phyloP scores from a whole-genome alignment of 2,113 vertebrate species.

The Colistium nudipinnis region DNA sequence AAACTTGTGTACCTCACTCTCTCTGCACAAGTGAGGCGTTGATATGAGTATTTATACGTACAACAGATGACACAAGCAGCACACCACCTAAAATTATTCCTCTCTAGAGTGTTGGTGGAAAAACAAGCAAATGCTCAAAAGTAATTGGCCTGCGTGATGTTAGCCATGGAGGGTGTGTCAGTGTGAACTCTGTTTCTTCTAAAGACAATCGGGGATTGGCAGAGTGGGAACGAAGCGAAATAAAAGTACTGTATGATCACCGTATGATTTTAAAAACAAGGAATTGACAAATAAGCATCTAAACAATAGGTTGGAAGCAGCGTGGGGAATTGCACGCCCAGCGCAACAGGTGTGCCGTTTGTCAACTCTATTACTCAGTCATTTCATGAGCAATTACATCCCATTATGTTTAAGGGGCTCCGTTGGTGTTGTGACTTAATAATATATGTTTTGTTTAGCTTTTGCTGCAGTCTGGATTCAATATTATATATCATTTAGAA shows the following conservation, averaged over 20 bases:
- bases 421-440: constrained; percentile 31
- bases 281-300: too few relatives aligned
- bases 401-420: constrained; percentile 47
- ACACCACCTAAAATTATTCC: constrained; percentile 17
- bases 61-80: constrained; percentile 43
- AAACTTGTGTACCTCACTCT: not conserved
- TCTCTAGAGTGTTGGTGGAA: constrained; percentile 46
- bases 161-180: not conserved
- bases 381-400: constrained; percentile 72
- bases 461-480: not conserved
- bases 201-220: not conserved
- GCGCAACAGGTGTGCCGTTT: constrained; percentile 63
- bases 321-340: constrained; percentile 33
- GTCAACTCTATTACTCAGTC: constrained; percentile 45
- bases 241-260: too few relatives aligned
- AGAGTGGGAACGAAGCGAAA: too few relatives aligned
- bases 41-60: constrained; percentile 58
- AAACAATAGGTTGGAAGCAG: not conserved
- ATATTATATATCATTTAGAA: not conserved
- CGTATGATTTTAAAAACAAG: too few relatives aligned
- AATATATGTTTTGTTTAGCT: constrained; percentile 17
- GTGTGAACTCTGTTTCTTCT: not conserved
- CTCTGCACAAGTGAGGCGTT: constrained; percentile 8
- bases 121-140: not conserved
- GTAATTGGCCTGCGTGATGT: not conserved